phyloP scores from a whole-genome alignment of 1,140 invertebrate genomes.

The Drosophila biarmipes region DNA sequence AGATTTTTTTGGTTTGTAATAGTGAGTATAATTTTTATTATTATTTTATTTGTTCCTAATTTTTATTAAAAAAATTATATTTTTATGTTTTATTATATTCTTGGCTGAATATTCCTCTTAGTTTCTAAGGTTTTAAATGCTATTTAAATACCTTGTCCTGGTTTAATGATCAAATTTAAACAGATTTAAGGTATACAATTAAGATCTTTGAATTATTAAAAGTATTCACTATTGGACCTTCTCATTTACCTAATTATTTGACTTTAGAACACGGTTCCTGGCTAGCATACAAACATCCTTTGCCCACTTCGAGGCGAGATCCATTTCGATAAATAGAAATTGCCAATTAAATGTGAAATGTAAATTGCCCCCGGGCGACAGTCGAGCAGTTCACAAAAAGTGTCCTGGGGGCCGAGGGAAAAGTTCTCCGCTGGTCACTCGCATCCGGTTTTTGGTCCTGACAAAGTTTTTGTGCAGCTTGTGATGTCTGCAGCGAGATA shows the following conservation, averaged over 20 bases:
- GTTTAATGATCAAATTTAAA: too few species aligned
- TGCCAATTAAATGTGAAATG: slow-evolving; percentile 61
- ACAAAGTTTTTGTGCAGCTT: slow-evolving; percentile 44
- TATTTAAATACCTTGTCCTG: too few species aligned
- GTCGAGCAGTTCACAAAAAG: slow-evolving; percentile 41
- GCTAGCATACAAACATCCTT: slow-evolving; percentile 33
- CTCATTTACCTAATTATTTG: slow-evolving; percentile 8
- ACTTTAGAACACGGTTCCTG: background rate
- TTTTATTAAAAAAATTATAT: too few species aligned
- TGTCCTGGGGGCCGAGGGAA: slow-evolving; percentile 46
- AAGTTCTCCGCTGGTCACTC: slow-evolving; percentile 51
- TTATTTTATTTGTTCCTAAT: too few species aligned
- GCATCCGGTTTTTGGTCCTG: slow-evolving; percentile 49
- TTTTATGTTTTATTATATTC: too few species aligned
- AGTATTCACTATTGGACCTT: background rate
- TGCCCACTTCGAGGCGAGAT: slow-evolving; percentile 27
- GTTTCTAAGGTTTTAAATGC: too few species aligned
- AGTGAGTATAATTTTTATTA: too few species aligned
- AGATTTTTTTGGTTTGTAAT: too few species aligned
- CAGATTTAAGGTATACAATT: too few species aligned
- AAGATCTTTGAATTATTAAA: background rate
- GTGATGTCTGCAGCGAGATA: slow-evolving; percentile 51
- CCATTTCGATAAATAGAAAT: slow-evolving; percentile 53
- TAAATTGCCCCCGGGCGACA: slow-evolving; percentile 47
- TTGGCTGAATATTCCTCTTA: too few species aligned